These are phyloP conservation scores for Taenioides sp. DNA, from an alignment of 2,797 vertebrate genomes.

Conservation along the genomic window DNA sequence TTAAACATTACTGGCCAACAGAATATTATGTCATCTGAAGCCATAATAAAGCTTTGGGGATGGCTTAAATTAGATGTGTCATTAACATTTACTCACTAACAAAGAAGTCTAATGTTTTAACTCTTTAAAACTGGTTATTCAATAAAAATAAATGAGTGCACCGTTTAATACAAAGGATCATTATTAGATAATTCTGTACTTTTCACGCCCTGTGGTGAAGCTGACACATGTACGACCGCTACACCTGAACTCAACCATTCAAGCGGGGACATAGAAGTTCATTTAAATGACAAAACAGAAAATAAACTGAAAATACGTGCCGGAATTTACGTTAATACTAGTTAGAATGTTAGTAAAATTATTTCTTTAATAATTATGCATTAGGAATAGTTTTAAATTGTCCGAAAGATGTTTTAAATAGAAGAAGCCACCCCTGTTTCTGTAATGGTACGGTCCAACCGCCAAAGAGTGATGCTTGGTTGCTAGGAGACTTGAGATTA, in stretches of 20 bases:
- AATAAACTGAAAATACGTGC: too few species aligned
- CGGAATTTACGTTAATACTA: not conserved
- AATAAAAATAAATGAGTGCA: too few species aligned
- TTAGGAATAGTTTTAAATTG: not conserved
- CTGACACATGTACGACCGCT: not conserved
- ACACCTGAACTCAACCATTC: not conserved
- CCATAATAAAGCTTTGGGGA: too few species aligned
- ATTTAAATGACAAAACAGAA: not conserved
- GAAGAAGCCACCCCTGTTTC: not conserved
- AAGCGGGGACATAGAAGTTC: not conserved
- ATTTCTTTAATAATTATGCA: not conserved
- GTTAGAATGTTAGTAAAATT: rapidly evolving
- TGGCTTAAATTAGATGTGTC: too few species aligned
- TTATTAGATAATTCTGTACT: not conserved
- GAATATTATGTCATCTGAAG: too few species aligned
- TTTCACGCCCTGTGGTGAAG: not conserved
- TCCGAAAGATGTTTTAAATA: not conserved
- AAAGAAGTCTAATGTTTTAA: too few species aligned
- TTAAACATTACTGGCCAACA: too few species aligned
- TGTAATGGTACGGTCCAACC: not conserved
- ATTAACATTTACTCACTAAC: too few species aligned
- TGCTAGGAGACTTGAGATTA: slow-evolving; percentile 10
- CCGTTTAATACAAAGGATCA: not conserved
- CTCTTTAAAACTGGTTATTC: too few species aligned
- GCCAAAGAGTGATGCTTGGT: not conserved